Conservation (phyloP, 92 coral and sea anemone species). For the Anthopleura xanthogrammica region DNA sequence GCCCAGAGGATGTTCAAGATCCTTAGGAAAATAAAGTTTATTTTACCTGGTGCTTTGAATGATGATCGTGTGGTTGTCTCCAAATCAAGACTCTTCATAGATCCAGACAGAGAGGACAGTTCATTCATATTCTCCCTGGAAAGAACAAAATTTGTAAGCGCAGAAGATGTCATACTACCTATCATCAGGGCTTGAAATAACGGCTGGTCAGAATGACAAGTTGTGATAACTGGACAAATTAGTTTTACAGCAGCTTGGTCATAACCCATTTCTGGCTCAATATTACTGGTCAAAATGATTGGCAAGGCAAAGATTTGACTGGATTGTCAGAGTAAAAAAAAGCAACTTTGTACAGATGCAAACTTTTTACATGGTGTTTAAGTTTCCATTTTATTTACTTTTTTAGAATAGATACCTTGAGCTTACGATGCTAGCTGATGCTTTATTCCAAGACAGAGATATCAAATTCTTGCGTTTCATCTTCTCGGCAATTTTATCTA, state of each 20-base stretch:
- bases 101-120: conserved; percentile 38
- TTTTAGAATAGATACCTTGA: conserved; percentile 28
- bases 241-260: no score
- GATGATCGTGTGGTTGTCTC: conserved; percentile 32
- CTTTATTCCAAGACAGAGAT: conserved; percentile 58
- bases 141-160: background rate
- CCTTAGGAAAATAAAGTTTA: background rate
- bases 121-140: conserved; percentile 51
- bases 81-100: conserved; percentile 39
- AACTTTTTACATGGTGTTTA: no score
- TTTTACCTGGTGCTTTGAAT: conserved; percentile 25
- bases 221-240: no score
- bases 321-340: no score
- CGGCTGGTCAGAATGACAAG: no score
- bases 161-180: background rate
- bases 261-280: no score
- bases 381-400: no score
- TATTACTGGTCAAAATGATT: no score
- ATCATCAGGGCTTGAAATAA: no score
- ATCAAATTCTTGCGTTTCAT: conserved; percentile 61
- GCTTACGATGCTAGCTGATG: conserved; percentile 23
- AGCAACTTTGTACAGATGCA: background rate
- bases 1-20: background rate
- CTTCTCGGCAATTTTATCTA: conserved; percentile 56
- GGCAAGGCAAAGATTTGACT: no score